Evolutionary conservation across 2,113 vertebrate species (phyloP).

Genomic region (Nothoprocta pentlandii): DNA sequence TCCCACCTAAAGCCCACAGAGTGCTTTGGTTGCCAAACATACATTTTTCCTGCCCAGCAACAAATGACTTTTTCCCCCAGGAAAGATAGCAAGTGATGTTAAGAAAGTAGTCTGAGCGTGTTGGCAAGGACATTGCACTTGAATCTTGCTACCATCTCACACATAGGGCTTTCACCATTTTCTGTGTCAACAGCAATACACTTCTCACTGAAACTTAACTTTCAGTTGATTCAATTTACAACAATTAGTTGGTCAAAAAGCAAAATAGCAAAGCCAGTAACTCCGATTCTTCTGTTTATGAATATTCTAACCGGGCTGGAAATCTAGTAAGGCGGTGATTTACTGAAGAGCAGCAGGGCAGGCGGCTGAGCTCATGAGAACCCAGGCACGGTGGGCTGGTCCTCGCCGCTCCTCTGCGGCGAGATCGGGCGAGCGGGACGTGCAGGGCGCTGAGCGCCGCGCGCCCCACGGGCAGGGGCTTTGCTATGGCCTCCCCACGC

Average conservation of each 20-base stretch:
- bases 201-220: neutral
- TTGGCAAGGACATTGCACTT: neutral
- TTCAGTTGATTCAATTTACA: neutral
- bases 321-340: slow-evolving; percentile 45
- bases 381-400: neutral
- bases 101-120: slow-evolving; percentile 18
- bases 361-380: slow-evolving; percentile 49
- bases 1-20: neutral
- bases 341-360: slow-evolving; percentile 51
- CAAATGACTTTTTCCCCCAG: slow-evolving; percentile 2
- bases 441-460: neutral
- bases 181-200: neutral
- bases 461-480: neutral
- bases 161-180: slow-evolving; percentile 9
- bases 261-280: neutral
- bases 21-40: slow-evolving; percentile 40
- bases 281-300: slow-evolving; percentile 32
- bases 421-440: neutral
- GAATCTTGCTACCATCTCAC: slow-evolving; percentile 24
- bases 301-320: slow-evolving; percentile 36
- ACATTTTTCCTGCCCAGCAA: neutral
- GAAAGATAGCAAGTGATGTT: slow-evolving; percentile 3
- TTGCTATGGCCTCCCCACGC: neutral
- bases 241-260: neutral
- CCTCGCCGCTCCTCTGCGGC: neutral